Evolutionary conservation across 2,113 vertebrate genomes (phyloP).

Genomic region (Anguilla rostrata): DNA sequence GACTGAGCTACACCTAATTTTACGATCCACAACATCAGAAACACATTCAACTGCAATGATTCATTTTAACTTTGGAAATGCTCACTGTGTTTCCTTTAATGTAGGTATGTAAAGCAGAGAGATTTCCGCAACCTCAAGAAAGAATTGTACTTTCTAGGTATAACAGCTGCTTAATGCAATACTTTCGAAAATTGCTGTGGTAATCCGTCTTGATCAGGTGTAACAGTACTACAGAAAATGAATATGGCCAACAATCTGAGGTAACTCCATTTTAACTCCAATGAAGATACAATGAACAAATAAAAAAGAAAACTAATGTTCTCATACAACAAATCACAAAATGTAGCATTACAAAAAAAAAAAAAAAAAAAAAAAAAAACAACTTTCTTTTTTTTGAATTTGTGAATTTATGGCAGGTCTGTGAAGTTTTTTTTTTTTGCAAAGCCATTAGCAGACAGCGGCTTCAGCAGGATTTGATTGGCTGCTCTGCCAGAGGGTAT

Average conservation of each 20-base stretch:
- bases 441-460: background rate
- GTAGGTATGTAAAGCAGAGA: background rate
- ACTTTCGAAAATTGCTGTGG: no score
- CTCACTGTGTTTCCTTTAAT: background rate
- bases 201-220: no score
- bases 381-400: conserved; percentile 34
- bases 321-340: conserved; percentile 33
- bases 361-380: conserved; percentile 44
- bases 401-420: background rate
- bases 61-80: background rate
- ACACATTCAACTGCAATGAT: background rate
- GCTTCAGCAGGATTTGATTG: conserved; percentile 3
- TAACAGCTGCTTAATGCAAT: no score
- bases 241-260: background rate
- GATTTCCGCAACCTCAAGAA: background rate
- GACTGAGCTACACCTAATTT: background rate
- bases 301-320: background rate
- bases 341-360: conserved; percentile 31
- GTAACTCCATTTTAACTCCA: background rate
- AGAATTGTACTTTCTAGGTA: no score
- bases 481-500: background rate
- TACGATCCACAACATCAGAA: background rate
- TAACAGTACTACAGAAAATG: no score
- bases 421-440: background rate
- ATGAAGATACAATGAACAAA: background rate